Evolutionary conservation across 2,888 invertebrate species (phyloP).

Genomic region (Synergus laeviventris): DNA sequence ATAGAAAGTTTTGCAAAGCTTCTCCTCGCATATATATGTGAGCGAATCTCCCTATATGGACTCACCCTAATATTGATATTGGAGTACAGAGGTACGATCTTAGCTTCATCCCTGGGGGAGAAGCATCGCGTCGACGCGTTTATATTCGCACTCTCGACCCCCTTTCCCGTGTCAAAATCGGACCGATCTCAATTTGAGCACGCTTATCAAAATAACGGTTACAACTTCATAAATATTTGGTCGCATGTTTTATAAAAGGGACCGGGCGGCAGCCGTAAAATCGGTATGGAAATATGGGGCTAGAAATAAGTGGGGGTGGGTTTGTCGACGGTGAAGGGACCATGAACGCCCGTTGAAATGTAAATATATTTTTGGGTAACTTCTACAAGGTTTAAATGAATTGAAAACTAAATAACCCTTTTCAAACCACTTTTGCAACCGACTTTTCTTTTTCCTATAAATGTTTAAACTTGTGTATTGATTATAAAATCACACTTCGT

Average conservation of each 20-base stretch:
- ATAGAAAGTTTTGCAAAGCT: slow-evolving; percentile 6
- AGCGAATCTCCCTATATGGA: slow-evolving; percentile 39
- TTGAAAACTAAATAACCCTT: too few relatives aligned
- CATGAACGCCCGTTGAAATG: background rate
- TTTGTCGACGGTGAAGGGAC: background rate
- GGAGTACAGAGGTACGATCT: slow-evolving; percentile 70
- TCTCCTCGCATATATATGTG: slow-evolving; percentile 41
- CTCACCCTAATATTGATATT: slow-evolving; percentile 69
- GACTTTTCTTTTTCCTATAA: too few relatives aligned
- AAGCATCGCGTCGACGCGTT: slow-evolving; percentile 72
- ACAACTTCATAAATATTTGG: slow-evolving; percentile 76
- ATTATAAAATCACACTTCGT: too few relatives aligned
- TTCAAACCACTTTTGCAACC: too few relatives aligned
- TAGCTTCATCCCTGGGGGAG: slow-evolving; percentile 59
- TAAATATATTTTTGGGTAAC: background rate
- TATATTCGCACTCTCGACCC: slow-evolving; percentile 72
- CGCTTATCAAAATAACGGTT: slow-evolving; percentile 76
- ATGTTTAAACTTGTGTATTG: too few relatives aligned
- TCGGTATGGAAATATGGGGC: slow-evolving; percentile 69
- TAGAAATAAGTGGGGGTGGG: slow-evolving; percentile 1
- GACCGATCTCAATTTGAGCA: slow-evolving; percentile 63
- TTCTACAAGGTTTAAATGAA: background rate
- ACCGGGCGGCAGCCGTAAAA: slow-evolving; percentile 68
- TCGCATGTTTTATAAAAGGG: slow-evolving; percentile 57
- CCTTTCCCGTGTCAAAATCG: slow-evolving; percentile 35